Evolutionary conservation across 1,140 invertebrate species (phyloP).

Genomic region (Rhizoglyphus robini): DNA sequence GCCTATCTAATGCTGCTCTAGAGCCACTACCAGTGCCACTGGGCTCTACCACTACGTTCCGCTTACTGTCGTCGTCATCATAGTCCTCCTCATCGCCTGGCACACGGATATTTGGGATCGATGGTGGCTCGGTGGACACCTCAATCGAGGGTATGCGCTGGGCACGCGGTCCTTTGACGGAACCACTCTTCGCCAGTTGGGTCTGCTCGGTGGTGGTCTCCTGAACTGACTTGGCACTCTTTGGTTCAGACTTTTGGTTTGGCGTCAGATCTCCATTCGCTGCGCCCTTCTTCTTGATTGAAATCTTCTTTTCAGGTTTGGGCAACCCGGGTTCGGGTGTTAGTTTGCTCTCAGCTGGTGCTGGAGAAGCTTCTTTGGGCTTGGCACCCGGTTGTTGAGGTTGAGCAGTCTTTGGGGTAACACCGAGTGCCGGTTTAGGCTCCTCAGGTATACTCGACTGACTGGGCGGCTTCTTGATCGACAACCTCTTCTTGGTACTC

Average conservation of each 20-base stretch:
- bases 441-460: constrained; percentile 10
- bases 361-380: background rate
- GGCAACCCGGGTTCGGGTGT: background rate
- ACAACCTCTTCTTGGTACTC: constrained; percentile 31
- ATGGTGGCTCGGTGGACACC: background rate
- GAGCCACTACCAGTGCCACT: background rate
- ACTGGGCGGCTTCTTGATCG: constrained; percentile 30
- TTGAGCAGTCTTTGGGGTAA: background rate
- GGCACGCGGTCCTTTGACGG: background rate
- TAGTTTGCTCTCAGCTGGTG: background rate
- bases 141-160: constrained; percentile 2
- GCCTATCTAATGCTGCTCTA: background rate
- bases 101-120: constrained; percentile 9
- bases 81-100: constrained; percentile 19
- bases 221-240: background rate
- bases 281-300: constrained; percentile 3
- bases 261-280: background rate
- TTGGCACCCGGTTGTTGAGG: constrained; percentile 37
- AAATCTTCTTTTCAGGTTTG: background rate
- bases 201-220: background rate
- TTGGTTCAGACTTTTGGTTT: background rate
- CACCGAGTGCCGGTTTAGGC: background rate
- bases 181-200: background rate
- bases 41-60: constrained; percentile 1
- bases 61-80: constrained; percentile 15